phyloP scores from a whole-genome alignment of 2,797 vertebrate species.

The Hippoglossus hippoglossus region DNA sequence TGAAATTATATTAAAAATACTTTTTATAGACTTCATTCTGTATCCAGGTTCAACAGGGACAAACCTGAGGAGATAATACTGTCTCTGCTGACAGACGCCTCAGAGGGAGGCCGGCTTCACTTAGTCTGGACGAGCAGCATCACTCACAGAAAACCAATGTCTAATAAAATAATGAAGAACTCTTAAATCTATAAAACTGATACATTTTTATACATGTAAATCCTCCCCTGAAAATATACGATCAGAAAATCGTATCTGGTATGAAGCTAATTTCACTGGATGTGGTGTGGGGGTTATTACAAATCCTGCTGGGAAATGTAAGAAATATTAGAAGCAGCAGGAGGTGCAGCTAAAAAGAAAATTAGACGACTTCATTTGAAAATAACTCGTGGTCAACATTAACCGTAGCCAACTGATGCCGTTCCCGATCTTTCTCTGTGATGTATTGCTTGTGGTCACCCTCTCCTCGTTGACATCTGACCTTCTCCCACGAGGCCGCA shows the following conservation, averaged over 20 bases:
- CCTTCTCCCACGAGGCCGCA: conserved; percentile 66
- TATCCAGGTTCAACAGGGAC: conserved; percentile 5
- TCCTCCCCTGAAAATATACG: not conserved
- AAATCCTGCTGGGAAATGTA: conserved; percentile 30
- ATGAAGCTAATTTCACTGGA: not conserved
- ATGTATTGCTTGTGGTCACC: conserved; percentile 49
- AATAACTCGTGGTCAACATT: conserved; percentile 16
- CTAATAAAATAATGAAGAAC: not conserved
- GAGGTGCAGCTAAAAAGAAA: not conserved
- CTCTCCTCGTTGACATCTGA: conserved; percentile 66
- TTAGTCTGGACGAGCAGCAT: not conserved
- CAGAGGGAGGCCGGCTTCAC: conserved; percentile 5
- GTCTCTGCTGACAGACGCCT: conserved; percentile 18
- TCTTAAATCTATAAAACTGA: not conserved
- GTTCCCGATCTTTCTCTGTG: conserved; percentile 46
- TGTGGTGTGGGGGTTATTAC: conserved; percentile 27
- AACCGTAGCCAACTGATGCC: conserved; percentile 37
- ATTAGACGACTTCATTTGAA: conserved; percentile 15
- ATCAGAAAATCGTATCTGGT: not conserved
- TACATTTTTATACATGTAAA: not conserved
- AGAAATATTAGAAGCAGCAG: conserved; percentile 1
- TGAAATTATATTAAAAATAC: not conserved
- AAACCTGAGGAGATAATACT: conserved; percentile 21
- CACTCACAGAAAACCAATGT: not conserved
- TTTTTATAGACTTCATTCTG: not conserved